Evolutionary conservation across 2,797 vertebrate genomes (phyloP), one percentile per base, ranked within the genome.

Genomic region (Hyperoplus lanceolatus): DNA sequence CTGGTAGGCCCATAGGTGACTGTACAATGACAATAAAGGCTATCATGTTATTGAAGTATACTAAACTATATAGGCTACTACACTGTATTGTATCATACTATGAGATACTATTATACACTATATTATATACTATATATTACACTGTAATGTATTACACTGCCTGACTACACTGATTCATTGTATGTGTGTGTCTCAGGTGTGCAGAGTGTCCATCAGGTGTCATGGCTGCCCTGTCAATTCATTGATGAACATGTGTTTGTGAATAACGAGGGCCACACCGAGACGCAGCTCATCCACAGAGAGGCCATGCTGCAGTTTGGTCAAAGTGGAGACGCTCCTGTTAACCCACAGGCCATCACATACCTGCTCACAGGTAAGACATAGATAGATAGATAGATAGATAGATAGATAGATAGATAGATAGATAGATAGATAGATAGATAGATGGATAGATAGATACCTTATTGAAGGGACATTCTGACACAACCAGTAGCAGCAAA

Each of bases 181-280:
- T 21, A 21, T 60, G 13, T 80, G 42, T 64, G 53, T 70, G 16
- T 70, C 18, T 62, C 80, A 95, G 94, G 88, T 81, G 82, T 91
- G 46, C 64, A 70, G 43, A 21, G 86, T 61, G 21, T 70, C 55
- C 43, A 76, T 6, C 87, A 85, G 71, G 46, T 94, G 13, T 63
- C 78, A 42, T 95, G 94, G 94, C 79, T 96, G 60, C 89, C 93
- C 3, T 96, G 96, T 79, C 63, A 76, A n/a, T 94, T 96, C 86
- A 80, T 51, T 4, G 95, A 96, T 71, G 92, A 95, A 43, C 62
- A n/a, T 0, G 15, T 90, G 6, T 14, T 5, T 4, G 0, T 48
- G 16, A 91, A 93, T 38, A 2, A 6, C 0, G 77, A 91, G 0
- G 82, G 87, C 5, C 66, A 60, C 36, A 42, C 2, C 1, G 92